Conservation (phyloP, 2,888 invertebrate genomes). For the Linnaemya tessellans region DNA sequence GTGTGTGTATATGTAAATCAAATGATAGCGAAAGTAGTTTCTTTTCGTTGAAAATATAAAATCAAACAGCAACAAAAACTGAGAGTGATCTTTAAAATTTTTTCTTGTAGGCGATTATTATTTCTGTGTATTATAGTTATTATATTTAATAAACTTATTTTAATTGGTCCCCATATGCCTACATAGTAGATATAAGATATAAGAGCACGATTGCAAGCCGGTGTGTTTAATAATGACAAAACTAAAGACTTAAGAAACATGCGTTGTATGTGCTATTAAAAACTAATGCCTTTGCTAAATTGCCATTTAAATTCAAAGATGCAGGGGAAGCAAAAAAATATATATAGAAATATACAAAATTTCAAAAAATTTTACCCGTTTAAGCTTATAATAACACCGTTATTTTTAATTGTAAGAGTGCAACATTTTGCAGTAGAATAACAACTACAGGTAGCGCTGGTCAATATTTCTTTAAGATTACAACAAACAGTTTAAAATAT, state of each 20-base stretch:
- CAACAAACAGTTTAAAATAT: too few species aligned
- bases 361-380: too few species aligned
- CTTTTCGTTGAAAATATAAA: not conserved
- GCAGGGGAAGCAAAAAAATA: too few species aligned
- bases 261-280: not conserved
- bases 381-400: too few species aligned
- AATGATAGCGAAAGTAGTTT: slow-evolving; percentile 71
- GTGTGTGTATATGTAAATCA: slow-evolving; percentile 6
- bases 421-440: too few species aligned
- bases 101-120: slow-evolving; percentile 59
- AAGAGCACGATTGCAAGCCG: not conserved
- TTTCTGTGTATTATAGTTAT: slow-evolving; percentile 55
- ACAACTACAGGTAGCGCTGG: too few species aligned
- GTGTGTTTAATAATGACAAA: not conserved
- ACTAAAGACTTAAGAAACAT: slow-evolving; percentile 61
- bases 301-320: too few species aligned
- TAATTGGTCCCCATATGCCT: slow-evolving; percentile 19
- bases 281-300: too few species aligned
- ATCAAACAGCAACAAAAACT: slow-evolving; percentile 27
- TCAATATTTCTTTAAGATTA: too few species aligned
- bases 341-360: too few species aligned
- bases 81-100: slow-evolving; percentile 41
- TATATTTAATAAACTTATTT: slow-evolving; percentile 51
- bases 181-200: not conserved
- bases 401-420: too few species aligned